These are phyloP conservation scores for Drosophila azteca DNA, from an alignment of 1,140 invertebrate species.

Conservation along the genomic window DNA sequence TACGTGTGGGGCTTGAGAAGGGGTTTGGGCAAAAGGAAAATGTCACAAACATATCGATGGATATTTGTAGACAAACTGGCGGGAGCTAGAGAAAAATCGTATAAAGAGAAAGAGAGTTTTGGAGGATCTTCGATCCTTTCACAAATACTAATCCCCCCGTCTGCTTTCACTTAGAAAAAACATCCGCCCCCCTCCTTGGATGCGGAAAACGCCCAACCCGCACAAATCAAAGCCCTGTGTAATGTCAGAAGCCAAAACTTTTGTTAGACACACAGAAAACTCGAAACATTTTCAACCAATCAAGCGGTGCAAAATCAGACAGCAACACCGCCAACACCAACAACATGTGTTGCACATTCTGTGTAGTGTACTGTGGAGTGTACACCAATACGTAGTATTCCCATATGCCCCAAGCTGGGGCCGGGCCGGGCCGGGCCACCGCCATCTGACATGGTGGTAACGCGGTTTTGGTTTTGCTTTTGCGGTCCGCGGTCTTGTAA, in stretches of 20 bases:
- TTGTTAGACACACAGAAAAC: constrained; percentile 60
- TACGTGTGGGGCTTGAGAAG: constrained; percentile 10
- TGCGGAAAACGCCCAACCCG: background rate
- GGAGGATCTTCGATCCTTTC: constrained; percentile 29
- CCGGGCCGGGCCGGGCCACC: constrained; percentile 16
- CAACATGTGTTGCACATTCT: constrained; percentile 80
- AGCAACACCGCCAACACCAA: constrained; percentile 40
- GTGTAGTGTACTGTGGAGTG: constrained; percentile 13
- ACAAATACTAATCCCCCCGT: background rate
- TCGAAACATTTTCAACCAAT: constrained; percentile 71
- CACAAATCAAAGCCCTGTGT: constrained; percentile 63
- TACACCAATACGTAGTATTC: constrained; percentile 45
- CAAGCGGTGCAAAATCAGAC: constrained; percentile 70
- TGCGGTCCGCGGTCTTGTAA: constrained; percentile 72
- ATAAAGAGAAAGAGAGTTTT: too few species aligned
- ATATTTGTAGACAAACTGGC: constrained; percentile 65
- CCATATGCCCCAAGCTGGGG: constrained; percentile 70
- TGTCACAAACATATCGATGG: background rate
- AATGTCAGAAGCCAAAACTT: constrained; percentile 76
- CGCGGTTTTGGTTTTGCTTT: constrained; percentile 79
- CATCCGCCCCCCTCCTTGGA: background rate
- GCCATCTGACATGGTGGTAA: constrained; percentile 78
- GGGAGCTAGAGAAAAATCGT: background rate
- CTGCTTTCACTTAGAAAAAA: constrained; percentile 7
- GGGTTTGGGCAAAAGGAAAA: constrained; percentile 43